Evolutionary conservation across 1,140 invertebrate species (phyloP).

Genomic region (Zophobas atratus): DNA sequence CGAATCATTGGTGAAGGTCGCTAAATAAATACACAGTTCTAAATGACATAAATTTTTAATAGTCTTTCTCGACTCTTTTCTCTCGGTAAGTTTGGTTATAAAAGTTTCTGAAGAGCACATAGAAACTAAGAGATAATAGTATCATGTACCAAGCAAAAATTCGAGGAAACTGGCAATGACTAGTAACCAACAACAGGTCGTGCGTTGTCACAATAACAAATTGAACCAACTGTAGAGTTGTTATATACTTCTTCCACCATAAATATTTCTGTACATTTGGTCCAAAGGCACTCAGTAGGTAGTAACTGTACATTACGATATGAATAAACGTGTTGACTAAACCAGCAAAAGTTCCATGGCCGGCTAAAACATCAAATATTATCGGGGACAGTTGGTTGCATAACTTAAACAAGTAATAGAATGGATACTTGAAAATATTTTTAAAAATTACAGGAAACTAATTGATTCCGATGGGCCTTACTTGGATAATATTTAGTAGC

Average conservation of each 20-base stretch:
- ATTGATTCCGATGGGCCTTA: background rate
- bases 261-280: constrained; percentile 88
- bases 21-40: too few species aligned
- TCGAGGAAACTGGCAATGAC: constrained; percentile 93
- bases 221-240: constrained; percentile 90
- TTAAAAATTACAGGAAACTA: background rate
- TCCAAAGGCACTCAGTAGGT: constrained; percentile 88
- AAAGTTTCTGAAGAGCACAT: constrained; percentile 94
- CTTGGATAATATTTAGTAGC: constrained; percentile 85
- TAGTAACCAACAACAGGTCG: constrained; percentile 92
- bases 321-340: constrained; percentile 92
- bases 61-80: background rate
- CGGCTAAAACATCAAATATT: constrained; percentile 71
- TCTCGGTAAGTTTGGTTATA: constrained; percentile 86
- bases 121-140: constrained; percentile 93
- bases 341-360: constrained; percentile 88
- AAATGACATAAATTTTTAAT: background rate
- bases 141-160: constrained; percentile 92
- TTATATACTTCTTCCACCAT: constrained; percentile 97
- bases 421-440: too few species aligned
- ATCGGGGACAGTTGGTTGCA: background rate
- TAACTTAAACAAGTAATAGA: background rate
- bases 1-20: too few species aligned
- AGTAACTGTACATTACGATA: constrained; percentile 94
- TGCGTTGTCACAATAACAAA: constrained; percentile 91